Conservation (phyloP, 2,113 vertebrate species). For the Fregata magnificens region DNA sequence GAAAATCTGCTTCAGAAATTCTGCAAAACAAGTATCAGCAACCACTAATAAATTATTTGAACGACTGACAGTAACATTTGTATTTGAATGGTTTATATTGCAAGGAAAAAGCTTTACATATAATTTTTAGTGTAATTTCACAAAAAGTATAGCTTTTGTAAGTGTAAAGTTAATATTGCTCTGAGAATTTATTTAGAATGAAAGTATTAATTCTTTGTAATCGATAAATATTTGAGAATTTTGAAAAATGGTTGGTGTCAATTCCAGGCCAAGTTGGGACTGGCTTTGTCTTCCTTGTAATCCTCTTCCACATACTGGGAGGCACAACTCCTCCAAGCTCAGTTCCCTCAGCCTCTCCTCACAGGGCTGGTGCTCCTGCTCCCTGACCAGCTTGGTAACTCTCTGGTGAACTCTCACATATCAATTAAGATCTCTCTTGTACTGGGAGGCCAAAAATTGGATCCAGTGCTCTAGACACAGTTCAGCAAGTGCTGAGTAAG, state of each 20-base stretch:
- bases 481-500: neutral
- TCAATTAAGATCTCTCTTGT: neutral
- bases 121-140: neutral
- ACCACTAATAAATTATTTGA: neutral
- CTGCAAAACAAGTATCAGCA: neutral
- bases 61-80: neutral
- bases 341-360: neutral
- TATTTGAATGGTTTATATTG: neutral
- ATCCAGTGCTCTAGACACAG: neutral
- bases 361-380: neutral
- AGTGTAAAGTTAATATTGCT: neutral
- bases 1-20: neutral
- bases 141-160: neutral
- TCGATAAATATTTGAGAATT: neutral
- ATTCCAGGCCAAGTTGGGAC: neutral
- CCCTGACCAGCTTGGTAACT: neutral
- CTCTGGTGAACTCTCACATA: neutral
- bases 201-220: neutral
- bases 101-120: neutral
- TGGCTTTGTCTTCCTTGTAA: neutral
- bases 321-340: neutral
- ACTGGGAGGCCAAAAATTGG: neutral
- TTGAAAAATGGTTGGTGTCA: neutral
- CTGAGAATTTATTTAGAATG: neutral
- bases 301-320: neutral